Conservation (phyloP, 2,888 invertebrate genomes). For the Heteropelma amictum region DNA sequence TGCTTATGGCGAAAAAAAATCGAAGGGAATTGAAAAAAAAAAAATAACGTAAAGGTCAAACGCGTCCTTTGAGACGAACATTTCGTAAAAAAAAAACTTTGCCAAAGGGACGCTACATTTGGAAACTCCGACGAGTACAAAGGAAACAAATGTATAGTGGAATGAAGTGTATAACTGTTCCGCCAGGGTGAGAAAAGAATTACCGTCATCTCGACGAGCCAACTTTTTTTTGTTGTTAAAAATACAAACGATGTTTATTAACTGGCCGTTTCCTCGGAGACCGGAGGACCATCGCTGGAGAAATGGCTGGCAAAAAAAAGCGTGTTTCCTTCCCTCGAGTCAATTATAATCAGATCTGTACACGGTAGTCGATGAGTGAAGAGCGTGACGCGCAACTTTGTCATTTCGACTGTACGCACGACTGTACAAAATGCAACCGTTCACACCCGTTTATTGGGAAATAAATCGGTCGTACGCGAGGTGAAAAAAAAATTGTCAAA, state of each 20-base stretch:
- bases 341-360: not conserved
- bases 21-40: not conserved
- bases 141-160: not conserved
- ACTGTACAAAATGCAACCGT: not conserved
- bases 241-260: not conserved
- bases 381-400: not conserved
- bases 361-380: not conserved
- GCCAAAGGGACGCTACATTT: too few relatives aligned
- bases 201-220: not conserved
- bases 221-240: not conserved
- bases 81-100: too few relatives aligned
- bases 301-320: not conserved
- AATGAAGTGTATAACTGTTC: not conserved
- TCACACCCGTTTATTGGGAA: constrained; percentile 35
- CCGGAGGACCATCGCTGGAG: not conserved
- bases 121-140: too few relatives aligned
- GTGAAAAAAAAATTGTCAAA: constrained; percentile 22
- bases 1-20: not conserved
- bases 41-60: not conserved
- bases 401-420: not conserved
- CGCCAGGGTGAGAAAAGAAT: not conserved
- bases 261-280: not conserved
- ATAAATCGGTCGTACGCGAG: too few relatives aligned
- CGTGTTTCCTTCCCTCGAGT: not conserved
- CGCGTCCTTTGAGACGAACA: too few relatives aligned